Percentiles rank a stretch among this genome's conserved stretches.
These are phyloP conservation scores for Palythoa grandiflora DNA, from an alignment of 92 coral and sea anemone genomes.

Conservation along the genomic window DNA sequence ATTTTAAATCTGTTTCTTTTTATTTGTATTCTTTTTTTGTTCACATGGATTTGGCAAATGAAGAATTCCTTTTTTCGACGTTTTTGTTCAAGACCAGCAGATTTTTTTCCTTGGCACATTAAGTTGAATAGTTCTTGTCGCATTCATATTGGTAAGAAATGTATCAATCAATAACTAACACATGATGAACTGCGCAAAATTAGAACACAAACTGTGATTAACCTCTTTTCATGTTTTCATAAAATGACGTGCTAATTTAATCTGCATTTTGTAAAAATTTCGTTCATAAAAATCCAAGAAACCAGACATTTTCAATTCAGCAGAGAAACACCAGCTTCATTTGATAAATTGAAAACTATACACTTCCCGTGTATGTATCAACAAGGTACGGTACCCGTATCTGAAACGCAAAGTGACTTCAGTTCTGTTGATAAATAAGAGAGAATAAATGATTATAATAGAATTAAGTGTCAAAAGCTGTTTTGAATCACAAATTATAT, in stretches of 20 bases:
- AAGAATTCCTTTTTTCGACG: not conserved
- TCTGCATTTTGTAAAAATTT: not conserved
- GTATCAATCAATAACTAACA: constrained; percentile 11
- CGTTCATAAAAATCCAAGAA: not conserved
- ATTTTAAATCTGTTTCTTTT: not conserved
- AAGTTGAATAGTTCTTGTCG: not conserved
- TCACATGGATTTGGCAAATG: no score
- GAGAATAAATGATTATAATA: not conserved
- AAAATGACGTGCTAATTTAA: constrained; percentile 11
- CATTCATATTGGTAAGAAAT: not conserved
- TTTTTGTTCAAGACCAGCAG: not conserved
- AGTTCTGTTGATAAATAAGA: not conserved
- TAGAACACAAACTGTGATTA: not conserved
- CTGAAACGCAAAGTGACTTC: not conserved
- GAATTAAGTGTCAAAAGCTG: not conserved
- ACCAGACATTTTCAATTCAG: not conserved
- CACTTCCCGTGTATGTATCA: not conserved
- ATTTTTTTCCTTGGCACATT: not conserved
- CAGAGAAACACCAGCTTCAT: not conserved
- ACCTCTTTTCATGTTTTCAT: not conserved
- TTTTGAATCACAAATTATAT: not conserved
- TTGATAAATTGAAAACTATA: not conserved
- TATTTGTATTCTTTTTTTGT: not conserved
- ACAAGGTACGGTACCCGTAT: constrained; percentile 12
- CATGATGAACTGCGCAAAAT: constrained; percentile 17